These are phyloP conservation scores for Eupsilia transversa DNA, from an alignment of 2,888 invertebrate genomes.

Conservation along the genomic window DNA sequence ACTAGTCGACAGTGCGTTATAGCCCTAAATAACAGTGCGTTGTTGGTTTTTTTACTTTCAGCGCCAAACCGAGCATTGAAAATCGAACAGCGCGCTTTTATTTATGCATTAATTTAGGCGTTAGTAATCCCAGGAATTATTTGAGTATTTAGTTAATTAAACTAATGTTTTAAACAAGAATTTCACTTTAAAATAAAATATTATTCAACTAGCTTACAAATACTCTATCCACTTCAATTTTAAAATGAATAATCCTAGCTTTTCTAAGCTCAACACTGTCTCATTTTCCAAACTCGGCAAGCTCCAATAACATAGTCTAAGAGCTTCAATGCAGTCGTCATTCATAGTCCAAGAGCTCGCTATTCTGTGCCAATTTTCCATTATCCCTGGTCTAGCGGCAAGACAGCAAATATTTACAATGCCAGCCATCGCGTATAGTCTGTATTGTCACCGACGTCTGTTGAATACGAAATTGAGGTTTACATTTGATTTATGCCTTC, in stretches of 20 bases:
- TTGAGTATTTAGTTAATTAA: not conserved
- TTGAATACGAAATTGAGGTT: conserved; percentile 74
- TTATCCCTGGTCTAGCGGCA: conserved; percentile 78
- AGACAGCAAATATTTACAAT: conserved; percentile 72
- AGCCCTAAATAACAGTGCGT: not conserved
- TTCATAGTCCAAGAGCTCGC: conserved; percentile 79
- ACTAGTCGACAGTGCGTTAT: no score
- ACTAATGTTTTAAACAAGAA: not conserved
- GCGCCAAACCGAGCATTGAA: not conserved
- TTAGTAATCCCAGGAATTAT: not conserved
- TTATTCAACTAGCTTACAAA: not conserved
- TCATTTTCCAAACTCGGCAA: conserved; percentile 31
- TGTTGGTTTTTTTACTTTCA: not conserved
- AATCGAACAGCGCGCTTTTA: not conserved
- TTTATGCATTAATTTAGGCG: not conserved
- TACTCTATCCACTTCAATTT: not conserved
- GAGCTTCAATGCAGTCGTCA: conserved; percentile 72
- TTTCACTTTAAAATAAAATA: not conserved
- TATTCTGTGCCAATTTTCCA: conserved; percentile 84
- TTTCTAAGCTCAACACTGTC: conserved; percentile 4
- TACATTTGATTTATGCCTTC: conserved; percentile 63
- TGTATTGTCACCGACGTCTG: conserved; percentile 72
- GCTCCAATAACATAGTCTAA: conserved; percentile 51
- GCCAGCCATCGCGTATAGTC: conserved; percentile 76
- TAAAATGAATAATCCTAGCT: conserved; percentile 1